Base-by-base conservation (phyloP, 2,888 invertebrate genomes). In the Morinoia aosen region DNA sequence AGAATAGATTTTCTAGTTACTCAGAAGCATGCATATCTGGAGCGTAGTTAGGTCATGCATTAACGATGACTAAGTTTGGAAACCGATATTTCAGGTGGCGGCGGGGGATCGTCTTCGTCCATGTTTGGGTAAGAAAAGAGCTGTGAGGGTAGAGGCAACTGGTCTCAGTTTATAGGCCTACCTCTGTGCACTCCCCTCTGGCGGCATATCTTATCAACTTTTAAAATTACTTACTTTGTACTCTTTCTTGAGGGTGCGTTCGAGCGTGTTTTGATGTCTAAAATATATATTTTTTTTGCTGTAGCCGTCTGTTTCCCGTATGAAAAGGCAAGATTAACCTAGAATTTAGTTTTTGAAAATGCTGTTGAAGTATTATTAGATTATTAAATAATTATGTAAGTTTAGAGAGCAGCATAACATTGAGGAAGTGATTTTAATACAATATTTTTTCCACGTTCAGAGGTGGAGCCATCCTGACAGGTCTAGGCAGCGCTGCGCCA, bases 11-110 rank as follows among this genome's bases (percentile, higher is more conserved):
- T 48, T 48, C 48, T 48, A 48, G 48, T 48, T 48, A 48, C 48
- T 48, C 48, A 48, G 48, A 48, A 48, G 48, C 48, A 48, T 48
- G 48, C 48, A 48, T 48, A 48, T 48, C 48, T 48, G 48, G 2
- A 48, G 5, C 48, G 2, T 48, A 48, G 48, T 48, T 48, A 48
- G 48, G 48, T 48, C 33, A 33, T 33, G 76, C 8, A 33, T 10
- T 16, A 76, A 76, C 25, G 7, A 33, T 76, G 76, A 76, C 0
- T 76, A 10, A 76, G 16, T 76, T 33, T 76, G 76, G 25, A 25
- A 33, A 25, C 25, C 19, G 25, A 19, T 8, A 33, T 88, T n/a
- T 14, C 91, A 96, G 96, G 76, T 40, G 95, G 95, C 94, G 95
- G 95, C 76, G 94, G 96, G 48, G 76, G 90, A 90, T 39, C 90